Evolutionary conservation across 2,113 vertebrate species (phyloP).

Genomic region (Cololabis saira): DNA sequence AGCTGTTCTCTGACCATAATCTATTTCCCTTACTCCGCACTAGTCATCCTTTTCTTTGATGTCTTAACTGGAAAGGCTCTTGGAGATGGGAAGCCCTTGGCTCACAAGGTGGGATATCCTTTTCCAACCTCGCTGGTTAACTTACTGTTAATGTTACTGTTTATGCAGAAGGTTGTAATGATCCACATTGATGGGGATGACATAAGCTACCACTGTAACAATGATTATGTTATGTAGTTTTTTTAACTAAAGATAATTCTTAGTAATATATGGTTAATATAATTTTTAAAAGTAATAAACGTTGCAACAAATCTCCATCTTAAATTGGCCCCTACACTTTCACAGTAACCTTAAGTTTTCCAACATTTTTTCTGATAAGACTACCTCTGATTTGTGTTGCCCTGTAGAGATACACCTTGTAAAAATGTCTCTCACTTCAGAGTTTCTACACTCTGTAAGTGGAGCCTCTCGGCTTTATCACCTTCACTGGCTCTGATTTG

Average conservation of each 20-base stretch:
- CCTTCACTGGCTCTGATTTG: neutral
- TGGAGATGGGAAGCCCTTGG: constrained; percentile 90
- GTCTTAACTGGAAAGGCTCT: constrained; percentile 89
- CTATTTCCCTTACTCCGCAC: constrained; percentile 12
- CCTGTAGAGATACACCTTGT: neutral
- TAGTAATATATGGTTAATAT: neutral
- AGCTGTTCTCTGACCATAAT: constrained; percentile 1
- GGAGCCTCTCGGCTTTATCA: neutral
- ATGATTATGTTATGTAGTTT: no score
- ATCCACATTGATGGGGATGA: no score
- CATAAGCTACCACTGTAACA: no score
- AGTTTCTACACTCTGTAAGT: neutral
- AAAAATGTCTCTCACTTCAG: neutral
- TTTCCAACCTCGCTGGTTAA: neutral
- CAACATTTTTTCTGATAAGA: neutral
- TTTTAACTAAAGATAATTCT: no score
- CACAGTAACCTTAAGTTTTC: neutral
- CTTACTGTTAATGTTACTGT: no score
- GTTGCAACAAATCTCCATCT: neutral
- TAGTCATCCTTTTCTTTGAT: constrained; percentile 94
- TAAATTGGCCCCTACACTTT: neutral
- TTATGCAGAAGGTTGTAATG: no score
- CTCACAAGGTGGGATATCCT: constrained; percentile 87
- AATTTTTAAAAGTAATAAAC: neutral
- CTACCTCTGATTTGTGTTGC: neutral